Conservation (phyloP, 2,113 vertebrate species). For the Cryptoleucopteryx plumbea region DNA sequence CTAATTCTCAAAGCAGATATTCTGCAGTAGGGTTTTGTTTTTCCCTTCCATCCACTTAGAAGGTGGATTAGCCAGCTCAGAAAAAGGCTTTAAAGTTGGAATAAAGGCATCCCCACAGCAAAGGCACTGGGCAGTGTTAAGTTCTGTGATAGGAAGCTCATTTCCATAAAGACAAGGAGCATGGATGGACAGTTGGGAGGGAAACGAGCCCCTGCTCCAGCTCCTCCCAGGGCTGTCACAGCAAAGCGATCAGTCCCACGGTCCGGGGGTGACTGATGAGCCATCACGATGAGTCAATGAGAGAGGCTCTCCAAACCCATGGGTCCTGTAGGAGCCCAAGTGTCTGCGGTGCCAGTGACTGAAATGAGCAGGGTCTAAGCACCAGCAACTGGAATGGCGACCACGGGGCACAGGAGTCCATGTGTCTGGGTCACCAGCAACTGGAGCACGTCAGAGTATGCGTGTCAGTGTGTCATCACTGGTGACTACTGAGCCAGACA, state of each 20-base stretch:
- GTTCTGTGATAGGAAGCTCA: background rate
- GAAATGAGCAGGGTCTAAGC: background rate
- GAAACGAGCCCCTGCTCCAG: background rate
- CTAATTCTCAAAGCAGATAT: background rate
- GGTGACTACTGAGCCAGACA: background rate
- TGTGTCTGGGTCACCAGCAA: background rate
- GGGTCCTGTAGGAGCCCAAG: background rate
- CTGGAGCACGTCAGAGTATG: background rate
- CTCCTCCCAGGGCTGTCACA: background rate
- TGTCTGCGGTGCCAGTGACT: background rate
- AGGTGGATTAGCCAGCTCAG: background rate
- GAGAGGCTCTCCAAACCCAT: background rate
- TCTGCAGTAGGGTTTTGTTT: background rate
- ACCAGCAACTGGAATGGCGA: too few relatives aligned
- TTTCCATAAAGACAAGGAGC: background rate
- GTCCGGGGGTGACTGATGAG: background rate
- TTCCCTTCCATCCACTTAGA: background rate
- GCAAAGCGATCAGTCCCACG: background rate
- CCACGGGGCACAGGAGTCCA: background rate
- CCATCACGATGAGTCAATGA: background rate
- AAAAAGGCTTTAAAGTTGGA: background rate
- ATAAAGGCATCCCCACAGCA: background rate
- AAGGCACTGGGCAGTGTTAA: background rate
- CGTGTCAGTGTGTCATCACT: background rate
- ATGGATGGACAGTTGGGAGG: rapidly evolving